phyloP scores from a whole-genome alignment of 2,888 invertebrate genomes.

The Tenthredo distinguenda region DNA sequence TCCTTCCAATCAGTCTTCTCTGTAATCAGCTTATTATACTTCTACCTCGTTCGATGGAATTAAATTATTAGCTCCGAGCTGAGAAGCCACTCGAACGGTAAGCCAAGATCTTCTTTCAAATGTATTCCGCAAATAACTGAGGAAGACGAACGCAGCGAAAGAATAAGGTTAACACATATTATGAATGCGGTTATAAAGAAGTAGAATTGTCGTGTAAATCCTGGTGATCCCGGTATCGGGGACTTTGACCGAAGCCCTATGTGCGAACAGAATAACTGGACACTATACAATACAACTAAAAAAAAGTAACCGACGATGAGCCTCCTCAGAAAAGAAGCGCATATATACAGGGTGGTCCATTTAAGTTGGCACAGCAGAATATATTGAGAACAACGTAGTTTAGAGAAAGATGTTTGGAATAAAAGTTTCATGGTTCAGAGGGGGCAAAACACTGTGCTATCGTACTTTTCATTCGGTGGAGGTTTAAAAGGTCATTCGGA shows the following conservation, averaged over 20 bases:
- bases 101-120: neutral
- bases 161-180: neutral
- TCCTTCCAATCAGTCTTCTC: conserved; percentile 4
- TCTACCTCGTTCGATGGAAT: neutral
- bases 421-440: too few relatives aligned
- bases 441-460: too few relatives aligned
- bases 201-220: neutral
- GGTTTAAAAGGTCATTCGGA: too few relatives aligned
- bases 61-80: neutral
- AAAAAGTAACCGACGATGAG: too few relatives aligned
- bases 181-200: neutral
- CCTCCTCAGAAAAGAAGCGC: too few relatives aligned
- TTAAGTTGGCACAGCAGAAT: too few relatives aligned
- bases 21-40: conserved; percentile 11
- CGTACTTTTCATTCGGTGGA: too few relatives aligned
- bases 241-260: conserved; percentile 13
- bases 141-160: neutral
- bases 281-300: neutral
- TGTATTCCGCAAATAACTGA: neutral
- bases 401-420: too few relatives aligned
- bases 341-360: too few relatives aligned
- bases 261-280: neutral
- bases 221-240: neutral
- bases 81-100: neutral
- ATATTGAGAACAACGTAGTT: too few relatives aligned